A percentile compares a stretch with the other conserved stretches of the same genome.
phyloP scores from a whole-genome alignment of 1,140 invertebrate species.

The Prorops nasuta region DNA sequence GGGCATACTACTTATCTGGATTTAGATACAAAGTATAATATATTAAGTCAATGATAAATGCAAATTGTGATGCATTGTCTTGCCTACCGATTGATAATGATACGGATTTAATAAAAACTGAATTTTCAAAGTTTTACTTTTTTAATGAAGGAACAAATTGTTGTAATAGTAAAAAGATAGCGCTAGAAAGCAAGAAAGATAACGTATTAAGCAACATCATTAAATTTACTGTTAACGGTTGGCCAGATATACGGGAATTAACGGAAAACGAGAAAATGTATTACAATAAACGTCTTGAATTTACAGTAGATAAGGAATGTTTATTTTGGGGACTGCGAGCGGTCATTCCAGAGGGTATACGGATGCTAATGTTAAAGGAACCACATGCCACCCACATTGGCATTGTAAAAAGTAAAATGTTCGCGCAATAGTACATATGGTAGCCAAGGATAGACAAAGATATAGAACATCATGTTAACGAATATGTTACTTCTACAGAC shows the following conservation, averaged over 20 bases:
- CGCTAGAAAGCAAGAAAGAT: not conserved
- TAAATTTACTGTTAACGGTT: conserved; percentile 19
- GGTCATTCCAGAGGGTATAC: conserved; percentile 31
- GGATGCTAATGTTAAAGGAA: conserved; percentile 27
- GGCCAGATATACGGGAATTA: conserved; percentile 48
- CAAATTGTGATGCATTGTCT: conserved; percentile 12
- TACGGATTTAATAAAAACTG: not conserved
- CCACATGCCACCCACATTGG: conserved; percentile 49
- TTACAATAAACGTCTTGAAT: not conserved
- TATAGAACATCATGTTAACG: conserved; percentile 32
- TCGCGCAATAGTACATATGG: conserved; percentile 46
- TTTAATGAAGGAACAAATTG: not conserved
- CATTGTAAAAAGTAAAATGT: conserved; percentile 47
- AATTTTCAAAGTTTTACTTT: conserved; percentile 1
- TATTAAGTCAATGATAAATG: conserved; percentile 1
- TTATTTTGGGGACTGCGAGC: conserved; percentile 31
- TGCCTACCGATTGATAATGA: not conserved
- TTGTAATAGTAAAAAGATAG: not conserved
- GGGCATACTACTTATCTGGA: conserved; percentile 2
- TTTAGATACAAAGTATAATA: conserved; percentile 1
- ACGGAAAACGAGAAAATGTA: conserved; percentile 22
- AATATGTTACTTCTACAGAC: conserved; percentile 29
- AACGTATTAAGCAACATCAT: not conserved
- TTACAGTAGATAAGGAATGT: conserved; percentile 13
- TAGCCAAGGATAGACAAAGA: conserved; percentile 51